Evolutionary conservation across 2,797 vertebrate species (phyloP), one percentile per base, ranked within the genome.

Genomic region (Apodemus agrarius): DNA sequence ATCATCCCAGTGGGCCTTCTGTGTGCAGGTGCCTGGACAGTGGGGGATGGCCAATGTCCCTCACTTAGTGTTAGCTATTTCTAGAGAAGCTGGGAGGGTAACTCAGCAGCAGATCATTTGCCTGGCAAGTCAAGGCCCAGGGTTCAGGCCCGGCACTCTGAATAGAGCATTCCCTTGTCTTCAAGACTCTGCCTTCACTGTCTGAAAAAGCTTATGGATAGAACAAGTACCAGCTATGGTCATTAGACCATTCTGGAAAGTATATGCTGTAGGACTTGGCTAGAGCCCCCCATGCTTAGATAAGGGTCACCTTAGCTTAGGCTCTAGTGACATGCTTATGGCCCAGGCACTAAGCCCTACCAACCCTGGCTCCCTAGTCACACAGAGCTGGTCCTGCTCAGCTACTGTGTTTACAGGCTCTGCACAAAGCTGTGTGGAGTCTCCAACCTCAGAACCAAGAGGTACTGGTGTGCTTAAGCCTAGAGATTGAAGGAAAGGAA

Each of bases 351-450:
- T 67, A 57, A 43, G 57, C 4, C 67, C 76, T 87, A 37, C 34
- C n/a, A 24, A 24, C 24, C 63, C 13, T 0, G 10, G 4, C 40
- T 69, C 12, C 16, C 46, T 11, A 7, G 46, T 83, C 59, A 79
- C 22, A 31, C 0, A 0, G 49, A 57, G 43, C 82, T 12, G 29
- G 1, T 67, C 0, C 0, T 34, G 8, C 29, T 80, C 65, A 21
- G 22, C 65, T 84, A 26, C 57, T 26, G 0, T 52, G 83, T 59
- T n/a, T 26, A 0, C 34, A 2, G 0, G 14, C 65, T 63, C 40
- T 24, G 29, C 57, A 19, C 16, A 34, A 31, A 54, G 29, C 49
- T 34, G n/a, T 83, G 24, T 34, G 54, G 46, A 82, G 74, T 24
- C 0, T 24, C 72, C 8, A 0, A 43, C 81, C 21, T 78, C 34